Evolutionary conservation across 2,888 invertebrate genomes (phyloP).

Genomic region (Gortyna flavago): DNA sequence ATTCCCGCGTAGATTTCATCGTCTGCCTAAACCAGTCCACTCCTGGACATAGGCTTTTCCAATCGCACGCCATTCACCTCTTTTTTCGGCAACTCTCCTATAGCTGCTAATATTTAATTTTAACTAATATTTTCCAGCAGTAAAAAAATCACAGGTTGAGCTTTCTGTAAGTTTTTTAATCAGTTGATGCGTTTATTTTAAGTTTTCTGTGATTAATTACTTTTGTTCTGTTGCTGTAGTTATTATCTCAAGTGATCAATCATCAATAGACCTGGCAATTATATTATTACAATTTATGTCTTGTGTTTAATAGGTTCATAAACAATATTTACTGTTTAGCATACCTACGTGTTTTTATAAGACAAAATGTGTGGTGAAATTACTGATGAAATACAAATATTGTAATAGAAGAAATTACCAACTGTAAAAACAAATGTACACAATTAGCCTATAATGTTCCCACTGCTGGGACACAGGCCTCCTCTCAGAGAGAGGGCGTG

Average conservation of each 20-base stretch:
- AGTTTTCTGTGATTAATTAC: background rate
- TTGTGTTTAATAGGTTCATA: background rate
- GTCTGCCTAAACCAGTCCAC: background rate
- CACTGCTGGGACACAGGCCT: too few species aligned
- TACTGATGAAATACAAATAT: too few species aligned
- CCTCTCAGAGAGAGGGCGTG: too few species aligned
- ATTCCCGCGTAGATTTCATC: background rate
- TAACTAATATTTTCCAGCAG: too few species aligned
- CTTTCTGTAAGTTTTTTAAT: too few species aligned
- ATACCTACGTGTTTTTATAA: background rate
- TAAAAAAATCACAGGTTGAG: too few species aligned
- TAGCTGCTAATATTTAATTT: background rate
- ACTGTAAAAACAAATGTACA: too few species aligned
- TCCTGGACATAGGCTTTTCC: background rate
- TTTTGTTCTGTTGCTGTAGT: background rate
- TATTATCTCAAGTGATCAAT: background rate
- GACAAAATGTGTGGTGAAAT: too few species aligned
- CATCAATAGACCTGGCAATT: background rate
- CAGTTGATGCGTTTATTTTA: background rate
- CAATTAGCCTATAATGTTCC: too few species aligned
- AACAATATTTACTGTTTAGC: background rate
- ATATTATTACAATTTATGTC: background rate
- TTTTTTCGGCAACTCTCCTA: background rate
- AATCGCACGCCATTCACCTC: background rate
- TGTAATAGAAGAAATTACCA: too few species aligned